Evolutionary conservation across 2,888 invertebrate genomes (phyloP), one percentile per base, ranked within the genome.

Genomic region (Vesta saturnalis): DNA sequence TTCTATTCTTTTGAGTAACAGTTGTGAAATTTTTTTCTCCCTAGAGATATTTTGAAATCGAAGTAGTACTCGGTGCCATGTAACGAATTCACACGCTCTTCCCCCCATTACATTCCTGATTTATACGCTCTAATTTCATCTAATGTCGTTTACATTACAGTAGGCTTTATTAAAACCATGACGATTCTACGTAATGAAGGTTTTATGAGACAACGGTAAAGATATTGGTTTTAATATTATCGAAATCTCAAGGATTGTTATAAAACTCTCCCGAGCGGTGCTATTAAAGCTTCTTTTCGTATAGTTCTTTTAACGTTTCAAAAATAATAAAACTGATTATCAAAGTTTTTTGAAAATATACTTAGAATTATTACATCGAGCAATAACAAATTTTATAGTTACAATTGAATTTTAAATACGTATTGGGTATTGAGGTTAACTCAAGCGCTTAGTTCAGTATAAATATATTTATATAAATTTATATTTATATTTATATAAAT

Each of bases 131-230:
- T 72, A 73, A 73, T 73, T 73, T 73, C 67, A 65, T 73, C 70
- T 73, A 72, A 73, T 73, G 71, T 72, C 72, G 70, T 63, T 70
- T 65, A 69, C 72, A 73, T 73, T 73, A 73, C 70, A 70, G 69
- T 70, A 43, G 69, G 73, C 72, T 73, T 73, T 73, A 73, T 73
- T 73, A 73, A 73, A 73, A 69, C 72, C 72, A 69, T 73, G 72
- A 73, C 73, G 72, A 72, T 72, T 71, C 66, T 67, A 67, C 69
- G 70, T 72, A 72, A 72, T 72, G 72, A 72, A 72, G 70, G 69
- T 64, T 72, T 71, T 63, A 68, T 60, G 55, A 59, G 55, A 60
- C 60, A 35, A 60, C 68, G 63, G 60, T 15, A 19, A 55, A 61
- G 66, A 57, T 66, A 60, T 66, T 66, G 66, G 64, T 58, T 58